A percentile compares a stretch with the other conserved stretches of the same genome.
phyloP scores from a whole-genome alignment of 2,888 invertebrate species.

The Amiota minor region DNA sequence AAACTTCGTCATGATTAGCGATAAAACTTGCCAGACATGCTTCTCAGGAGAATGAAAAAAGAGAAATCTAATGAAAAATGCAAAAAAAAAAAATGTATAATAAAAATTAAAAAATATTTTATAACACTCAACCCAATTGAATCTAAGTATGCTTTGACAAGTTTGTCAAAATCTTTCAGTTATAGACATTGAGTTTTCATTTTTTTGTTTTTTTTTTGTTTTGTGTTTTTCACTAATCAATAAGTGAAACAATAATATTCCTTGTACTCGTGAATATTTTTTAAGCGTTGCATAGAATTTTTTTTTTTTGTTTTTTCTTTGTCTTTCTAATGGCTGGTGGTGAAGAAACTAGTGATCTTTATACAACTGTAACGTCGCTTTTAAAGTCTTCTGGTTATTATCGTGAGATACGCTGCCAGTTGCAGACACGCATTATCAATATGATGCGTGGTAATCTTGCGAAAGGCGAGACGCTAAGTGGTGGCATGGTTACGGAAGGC shows the following conservation, averaged over 20 bases:
- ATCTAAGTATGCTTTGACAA: not conserved
- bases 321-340: not conserved
- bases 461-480: not conserved
- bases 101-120: not conserved
- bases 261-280: too few relatives aligned
- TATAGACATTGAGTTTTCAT: not conserved
- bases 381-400: constrained; percentile 50
- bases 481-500: constrained; percentile 25
- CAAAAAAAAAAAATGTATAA: too few relatives aligned
- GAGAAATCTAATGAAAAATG: too few relatives aligned
- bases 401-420: constrained; percentile 59
- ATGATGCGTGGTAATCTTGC: constrained; percentile 54
- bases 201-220: too few relatives aligned
- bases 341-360: constrained; percentile 38
- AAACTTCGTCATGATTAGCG: constrained; percentile 14
- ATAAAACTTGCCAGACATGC: constrained; percentile 28
- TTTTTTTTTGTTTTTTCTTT: not conserved
- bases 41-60: not conserved
- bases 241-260: too few relatives aligned
- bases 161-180: constrained; percentile 1
- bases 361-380: constrained; percentile 52
- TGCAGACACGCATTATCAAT: constrained; percentile 62
- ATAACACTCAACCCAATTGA: not conserved
- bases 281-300: too few relatives aligned
- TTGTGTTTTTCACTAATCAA: too few relatives aligned